These are phyloP conservation scores for Tamandua tetradactyla DNA, from an alignment of 2,797 vertebrate genomes.

Conservation along the genomic window DNA sequence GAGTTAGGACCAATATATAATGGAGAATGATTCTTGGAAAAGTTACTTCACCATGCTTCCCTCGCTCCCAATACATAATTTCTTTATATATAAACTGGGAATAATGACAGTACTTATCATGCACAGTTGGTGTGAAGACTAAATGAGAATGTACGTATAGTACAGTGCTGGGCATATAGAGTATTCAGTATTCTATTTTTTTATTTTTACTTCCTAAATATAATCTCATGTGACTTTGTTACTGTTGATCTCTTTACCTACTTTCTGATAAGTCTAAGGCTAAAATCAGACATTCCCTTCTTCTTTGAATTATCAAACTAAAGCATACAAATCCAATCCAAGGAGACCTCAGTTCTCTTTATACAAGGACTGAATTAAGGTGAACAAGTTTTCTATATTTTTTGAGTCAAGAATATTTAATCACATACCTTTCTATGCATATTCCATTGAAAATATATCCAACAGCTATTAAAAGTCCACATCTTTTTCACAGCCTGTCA, in stretches of 20 bases:
- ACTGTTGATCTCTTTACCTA: background rate
- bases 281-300: background rate
- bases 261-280: conserved; percentile 7
- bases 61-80: background rate
- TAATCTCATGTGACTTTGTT: background rate
- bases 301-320: background rate
- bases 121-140: background rate
- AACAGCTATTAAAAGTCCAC: background rate
- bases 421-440: background rate
- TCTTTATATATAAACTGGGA: background rate
- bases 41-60: background rate
- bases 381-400: background rate
- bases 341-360: background rate
- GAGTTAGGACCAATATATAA: background rate
- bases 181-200: background rate
- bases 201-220: background rate
- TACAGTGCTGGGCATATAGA: background rate
- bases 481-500: too few species aligned
- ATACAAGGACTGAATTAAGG: background rate
- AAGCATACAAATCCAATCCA: background rate
- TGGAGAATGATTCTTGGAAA: background rate
- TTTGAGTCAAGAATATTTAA: background rate
- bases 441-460: conserved; percentile 36
- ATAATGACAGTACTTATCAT: background rate
- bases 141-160: background rate